Base-by-base conservation (phyloP, 2,113 vertebrate genomes). In the Pelodiscus sinensis region DNA sequence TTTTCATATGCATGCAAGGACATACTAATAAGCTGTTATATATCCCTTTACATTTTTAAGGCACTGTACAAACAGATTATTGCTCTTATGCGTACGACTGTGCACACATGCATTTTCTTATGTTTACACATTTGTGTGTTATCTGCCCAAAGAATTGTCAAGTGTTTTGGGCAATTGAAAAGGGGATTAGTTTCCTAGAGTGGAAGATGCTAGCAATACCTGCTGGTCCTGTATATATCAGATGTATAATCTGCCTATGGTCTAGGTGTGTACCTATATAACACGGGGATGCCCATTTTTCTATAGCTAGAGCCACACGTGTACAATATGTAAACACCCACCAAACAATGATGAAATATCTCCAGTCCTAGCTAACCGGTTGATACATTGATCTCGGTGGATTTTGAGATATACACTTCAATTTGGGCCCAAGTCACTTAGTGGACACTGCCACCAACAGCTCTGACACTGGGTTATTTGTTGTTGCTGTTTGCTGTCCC, bases 401-500 rank as follows among this genome's bases (percentile, higher is more conserved):
- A 95, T 98, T 98, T 97, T 97, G 96, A 98, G 97, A 96, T 95
- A 98, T 97, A 98, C 98, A 97, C 97, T 98, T 98, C 97, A 97
- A 97, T 98, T 97, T 98, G 97, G 97, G 97, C 97, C 97, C 96
- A 93, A 97, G 97, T 97, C 97, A 96, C 97, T 96, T 97, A 98
- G 97, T 98, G 98, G 98, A 98, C 98, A 98, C 95, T 98, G 97
- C 98, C 98, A 98, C 98, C 98, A 98, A 97, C 97, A 96, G 97
- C 97, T 97, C 94, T 98, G 98, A 98, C 98, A 98, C 94, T 0
- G 18, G 97, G 97, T 98, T 98, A 98, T 98, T 98, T 98, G 98
- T 98, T 97, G 98, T 97, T 96, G 98, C 98, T 97, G 97, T 97
- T 97, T 95, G 97, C 98, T 97, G 98, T 98, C 98, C 98, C 98